Base-by-base conservation (phyloP, 2,888 invertebrate species). In the Cephus spinipes region DNA sequence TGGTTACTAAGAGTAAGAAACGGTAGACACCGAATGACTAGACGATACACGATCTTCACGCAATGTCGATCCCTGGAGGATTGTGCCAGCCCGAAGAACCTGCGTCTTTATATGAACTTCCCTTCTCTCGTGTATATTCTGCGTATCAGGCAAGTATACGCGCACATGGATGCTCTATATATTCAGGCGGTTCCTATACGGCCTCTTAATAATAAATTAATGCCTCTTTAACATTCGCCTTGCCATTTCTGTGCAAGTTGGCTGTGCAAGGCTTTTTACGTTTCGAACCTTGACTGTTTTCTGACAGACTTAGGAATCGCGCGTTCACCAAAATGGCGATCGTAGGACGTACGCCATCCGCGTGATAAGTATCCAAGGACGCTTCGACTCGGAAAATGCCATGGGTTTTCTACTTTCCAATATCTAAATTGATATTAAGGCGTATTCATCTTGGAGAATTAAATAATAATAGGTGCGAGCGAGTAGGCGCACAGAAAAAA, bases 91-190 rank as follows among this genome's bases (percentile, higher is more conserved):
- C 74, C 74, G 80, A 80, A 77, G 83, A 81, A 78, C 79, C 74
- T 80, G 83, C 81, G 80, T 81, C 85, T 89, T 89, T 89, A 89
- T 89, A 89, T 83, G 79, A 82, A 82, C 82, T 83, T 86, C 88
- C 89, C 87, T 84, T 84, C 87, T 83, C 83, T 76, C 71, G 15
- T 33, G 71, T 55, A 55, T 55, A 33, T 55, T 75, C 69, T 55
- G 36, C 30, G 76, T 78, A 76, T 69, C 74, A 76, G 84, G 77
- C 83, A 79, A 80, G 79, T 73, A 79, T 81, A 80, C 81, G 79
- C 80, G 79, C 80, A 81, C 83, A 79, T 82, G 78, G 71, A 71
- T 82, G 84, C 83, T 84, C 84, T 83, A 84, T 80, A 83, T 84
- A 82, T 82, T 81, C 80, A 77, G 74, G 77, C 79, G 74, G 32